A percentile compares a stretch with the other conserved stretches of the same genome.
Conservation (phyloP, 2,113 vertebrate genomes). For the human (Homo sapiens) region GRCh38 chr20:40312001-40312500, state of each 20-base stretch:
- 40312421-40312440: background rate
- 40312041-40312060: background rate
- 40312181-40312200: background rate
- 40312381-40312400: background rate
- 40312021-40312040: background rate
- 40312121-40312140: background rate
- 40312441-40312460: background rate
- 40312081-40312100: background rate
- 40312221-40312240: background rate
- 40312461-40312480: background rate
- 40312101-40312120: background rate
- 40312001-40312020: background rate
- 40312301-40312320: background rate
- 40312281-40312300: background rate
- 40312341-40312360: background rate
- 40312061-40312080: background rate
- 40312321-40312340: background rate
- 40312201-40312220: background rate
- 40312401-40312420: background rate
- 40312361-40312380: background rate
- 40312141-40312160: background rate
- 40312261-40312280: background rate
- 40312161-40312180: background rate
- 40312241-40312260: background rate
- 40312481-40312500: background rate